Conservation (phyloP, 2,888 invertebrate genomes). For the Drosophila nigritarsus region DNA sequence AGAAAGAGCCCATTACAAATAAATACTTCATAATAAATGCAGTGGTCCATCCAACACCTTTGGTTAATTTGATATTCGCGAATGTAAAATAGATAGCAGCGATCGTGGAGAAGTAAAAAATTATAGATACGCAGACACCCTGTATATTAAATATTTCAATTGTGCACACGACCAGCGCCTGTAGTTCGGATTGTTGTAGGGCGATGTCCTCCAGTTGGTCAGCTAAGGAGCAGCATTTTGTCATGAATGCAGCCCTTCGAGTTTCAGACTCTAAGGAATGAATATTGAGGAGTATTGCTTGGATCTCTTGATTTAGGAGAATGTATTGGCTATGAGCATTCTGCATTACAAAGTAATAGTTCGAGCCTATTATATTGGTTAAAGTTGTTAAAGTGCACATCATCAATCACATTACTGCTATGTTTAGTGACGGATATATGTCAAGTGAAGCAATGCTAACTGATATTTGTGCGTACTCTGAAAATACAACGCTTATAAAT, state of each 20-base stretch:
- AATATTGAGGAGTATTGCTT: constrained; percentile 20
- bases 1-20: neutral
- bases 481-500: neutral
- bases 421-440: neutral
- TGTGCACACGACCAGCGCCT: neutral
- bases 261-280: constrained; percentile 6
- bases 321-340: constrained; percentile 45
- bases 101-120: constrained; percentile 34
- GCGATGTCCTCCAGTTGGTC: constrained; percentile 56
- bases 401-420: neutral
- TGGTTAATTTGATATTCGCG: constrained; percentile 3
- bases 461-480: constrained; percentile 36
- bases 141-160: constrained; percentile 29
- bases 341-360: constrained; percentile 51
- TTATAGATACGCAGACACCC: constrained; percentile 25
- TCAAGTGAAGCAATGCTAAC: neutral
- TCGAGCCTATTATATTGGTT: constrained; percentile 45
- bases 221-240: constrained; percentile 55
- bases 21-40: neutral
- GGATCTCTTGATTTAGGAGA: constrained; percentile 46
- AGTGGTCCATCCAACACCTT: neutral
- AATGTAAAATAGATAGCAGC: constrained; percentile 48
- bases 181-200: constrained; percentile 27
- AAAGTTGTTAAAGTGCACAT: constrained; percentile 25
- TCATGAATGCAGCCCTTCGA: constrained; percentile 44